Evolutionary conservation across 2,113 vertebrate genomes (phyloP), one percentile per base, ranked within the genome.

Genomic region (Euleptes europaea): DNA sequence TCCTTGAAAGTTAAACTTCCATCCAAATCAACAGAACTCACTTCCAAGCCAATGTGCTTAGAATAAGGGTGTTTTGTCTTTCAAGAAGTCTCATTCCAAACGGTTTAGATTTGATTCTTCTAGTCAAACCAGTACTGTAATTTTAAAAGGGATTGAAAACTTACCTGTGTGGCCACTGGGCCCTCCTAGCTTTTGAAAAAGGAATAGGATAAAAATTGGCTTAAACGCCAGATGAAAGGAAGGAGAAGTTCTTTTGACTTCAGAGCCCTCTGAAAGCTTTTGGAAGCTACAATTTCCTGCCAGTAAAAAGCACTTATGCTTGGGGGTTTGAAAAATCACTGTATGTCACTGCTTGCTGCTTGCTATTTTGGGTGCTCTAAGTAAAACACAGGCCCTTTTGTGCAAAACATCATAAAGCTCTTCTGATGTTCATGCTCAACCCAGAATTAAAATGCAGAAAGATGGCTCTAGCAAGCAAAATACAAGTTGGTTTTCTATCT

Each of bases 351-450:
- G 94, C 94, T 92, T 73, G 86, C 84, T 95, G 93, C 74, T 5
- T 82, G 93, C 94, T 97, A 97, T 95, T 96, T 97, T 94, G 92
- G 91, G 95, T 94, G 91, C 94, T 95, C 95, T 92, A 95, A 88
- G 92, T 92, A 90, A 94, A 96, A 99, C 98, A 99, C 96, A 96
- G 96, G 93, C 91, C 90, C 96, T 97, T 98, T 99, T 99, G 98
- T 99, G 95, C 84, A 86, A 90, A 93, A 91, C 94, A 94, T 94
- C 94, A 96, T 97, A 95, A 96, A 89, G 96, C 91, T 92, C 86
- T 92, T 94, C 95, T 94, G 94, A 95, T 93, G 96, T 96, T 97
- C 95, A 92, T 94, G 96, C 94, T 88, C 86, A 93, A 95, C 94
- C 96, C 97, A 97, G 96, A 93, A 96, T 97, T 96, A 92, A 96